These are phyloP conservation scores for Strigamia transsilvanica DNA, from an alignment of 2,888 invertebrate species.

Conservation along the genomic window DNA sequence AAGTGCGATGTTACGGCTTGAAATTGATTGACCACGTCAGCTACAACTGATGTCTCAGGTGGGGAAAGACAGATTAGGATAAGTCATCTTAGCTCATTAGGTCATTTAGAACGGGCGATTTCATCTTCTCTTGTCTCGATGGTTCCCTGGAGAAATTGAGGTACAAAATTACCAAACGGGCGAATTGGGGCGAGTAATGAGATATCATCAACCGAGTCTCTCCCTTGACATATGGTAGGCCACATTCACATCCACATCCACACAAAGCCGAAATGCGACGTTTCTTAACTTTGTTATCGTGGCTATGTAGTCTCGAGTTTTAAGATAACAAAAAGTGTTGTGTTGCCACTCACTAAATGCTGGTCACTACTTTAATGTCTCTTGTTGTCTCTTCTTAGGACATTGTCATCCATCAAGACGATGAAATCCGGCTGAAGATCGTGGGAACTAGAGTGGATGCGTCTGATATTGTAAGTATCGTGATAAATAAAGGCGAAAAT, in stretches of 20 bases:
- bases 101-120: constrained; percentile 13
- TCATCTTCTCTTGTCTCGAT: constrained; percentile 13
- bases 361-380: background rate
- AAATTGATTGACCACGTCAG: background rate
- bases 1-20: too few species aligned
- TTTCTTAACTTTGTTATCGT: background rate
- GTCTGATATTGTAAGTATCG: constrained; percentile 89
- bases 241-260: background rate
- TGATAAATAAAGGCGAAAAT: constrained; percentile 57
- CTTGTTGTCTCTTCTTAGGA: constrained; percentile 68
- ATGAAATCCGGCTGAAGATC: constrained; percentile 96
- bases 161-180: background rate
- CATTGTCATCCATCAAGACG: constrained; percentile 95
- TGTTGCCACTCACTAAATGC: background rate
- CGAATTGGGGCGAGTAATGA: background rate
- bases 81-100: constrained; percentile 5
- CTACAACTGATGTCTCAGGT: background rate
- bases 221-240: constrained; percentile 10
- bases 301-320: too few species aligned
- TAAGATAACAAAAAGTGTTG: background rate
- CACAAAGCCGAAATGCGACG: background rate
- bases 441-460: constrained; percentile 99
- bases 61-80: constrained; percentile 1
- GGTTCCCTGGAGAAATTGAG: background rate
- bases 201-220: background rate